Conservation (phyloP, 2,113 vertebrate genomes). For the Eublepharis macularius region DNA sequence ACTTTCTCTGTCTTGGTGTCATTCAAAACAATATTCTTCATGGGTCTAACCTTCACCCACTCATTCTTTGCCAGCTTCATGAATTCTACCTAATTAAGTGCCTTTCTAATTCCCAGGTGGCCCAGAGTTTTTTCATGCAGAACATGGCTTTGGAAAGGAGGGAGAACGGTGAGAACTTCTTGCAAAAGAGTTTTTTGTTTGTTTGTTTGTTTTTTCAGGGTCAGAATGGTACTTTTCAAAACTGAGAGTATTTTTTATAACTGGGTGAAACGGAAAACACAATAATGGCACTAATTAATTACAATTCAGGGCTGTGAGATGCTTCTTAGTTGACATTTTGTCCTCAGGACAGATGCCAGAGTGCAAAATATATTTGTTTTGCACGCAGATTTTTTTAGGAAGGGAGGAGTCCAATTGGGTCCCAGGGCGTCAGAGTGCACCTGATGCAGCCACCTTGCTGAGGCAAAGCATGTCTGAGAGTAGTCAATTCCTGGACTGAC, state of each 20-base stretch:
- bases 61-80: slow-evolving; percentile 54
- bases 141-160: slow-evolving; percentile 50
- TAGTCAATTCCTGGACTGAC: too few relatives aligned
- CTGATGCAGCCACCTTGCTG: too few relatives aligned
- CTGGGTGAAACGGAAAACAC: slow-evolving; percentile 34
- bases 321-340: neutral
- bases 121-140: slow-evolving; percentile 52
- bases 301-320: slow-evolving; percentile 22
- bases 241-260: slow-evolving; percentile 43
- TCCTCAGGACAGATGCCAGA: neutral
- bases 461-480: too few relatives aligned
- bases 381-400: too few relatives aligned
- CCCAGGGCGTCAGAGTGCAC: too few relatives aligned
- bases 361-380: neutral
- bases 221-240: slow-evolving; percentile 39
- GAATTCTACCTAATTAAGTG: slow-evolving; percentile 67
- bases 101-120: slow-evolving; percentile 59
- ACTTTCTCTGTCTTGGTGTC: slow-evolving; percentile 19
- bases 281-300: slow-evolving; percentile 51
- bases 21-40: slow-evolving; percentile 44
- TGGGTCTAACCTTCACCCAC: slow-evolving; percentile 61
- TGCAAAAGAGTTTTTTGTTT: neutral
- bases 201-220: slow-evolving; percentile 37
- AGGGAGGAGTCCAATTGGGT: too few relatives aligned
- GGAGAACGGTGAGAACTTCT: neutral